Base-by-base conservation (phyloP, 2,888 invertebrate genomes). In the Branchipolynoe longqiensis region DNA sequence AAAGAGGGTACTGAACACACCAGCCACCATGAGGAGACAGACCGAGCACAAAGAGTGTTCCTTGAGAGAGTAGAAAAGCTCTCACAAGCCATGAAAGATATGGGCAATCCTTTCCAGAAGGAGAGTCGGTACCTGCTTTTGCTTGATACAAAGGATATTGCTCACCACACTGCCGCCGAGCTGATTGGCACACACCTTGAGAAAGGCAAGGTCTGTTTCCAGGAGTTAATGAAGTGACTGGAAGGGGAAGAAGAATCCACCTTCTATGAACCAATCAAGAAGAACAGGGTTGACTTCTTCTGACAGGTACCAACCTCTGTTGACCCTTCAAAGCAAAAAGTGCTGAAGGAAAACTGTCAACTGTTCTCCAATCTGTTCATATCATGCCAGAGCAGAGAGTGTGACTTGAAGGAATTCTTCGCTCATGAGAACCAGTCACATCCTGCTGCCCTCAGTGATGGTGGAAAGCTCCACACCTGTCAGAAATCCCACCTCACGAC, bases 91-190 rank as follows among this genome's bases (percentile, higher is more conserved):
- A 78, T 88, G 38, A 31, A 73, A 56, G 86, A 89, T 1, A 41
- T 88, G 48, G 87, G 89, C 25, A 87, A 88, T 83, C 88, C 87
- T 12, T 89, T 89, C 81, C 40, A 82, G 40, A 85, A 84, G 56
- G 84, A 85, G 56, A 74, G 25, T 83, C n/a, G n/a, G n/a, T n/a
- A n/a, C n/a, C n/a, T n/a, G n/a, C n/a, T n/a, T n/a, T n/a, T n/a
- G n/a, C n/a, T n/a, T n/a, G n/a, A n/a, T n/a, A n/a, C n/a, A n/a
- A n/a, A n/a, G n/a, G n/a, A n/a, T n/a, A n/a, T n/a, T n/a, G n/a
- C n/a, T n/a, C n/a, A n/a, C n/a, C n/a, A n/a, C n/a, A n/a, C n/a
- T n/a, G n/a, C n/a, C n/a, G n/a, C n/a, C n/a, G n/a, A n/a, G n/a
- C n/a, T n/a, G n/a, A n/a, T n/a, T n/a, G n/a, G n/a, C n/a, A n/a